Evolutionary conservation across 2,113 vertebrate species (phyloP).

Genomic region (Strigops habroptila): DNA sequence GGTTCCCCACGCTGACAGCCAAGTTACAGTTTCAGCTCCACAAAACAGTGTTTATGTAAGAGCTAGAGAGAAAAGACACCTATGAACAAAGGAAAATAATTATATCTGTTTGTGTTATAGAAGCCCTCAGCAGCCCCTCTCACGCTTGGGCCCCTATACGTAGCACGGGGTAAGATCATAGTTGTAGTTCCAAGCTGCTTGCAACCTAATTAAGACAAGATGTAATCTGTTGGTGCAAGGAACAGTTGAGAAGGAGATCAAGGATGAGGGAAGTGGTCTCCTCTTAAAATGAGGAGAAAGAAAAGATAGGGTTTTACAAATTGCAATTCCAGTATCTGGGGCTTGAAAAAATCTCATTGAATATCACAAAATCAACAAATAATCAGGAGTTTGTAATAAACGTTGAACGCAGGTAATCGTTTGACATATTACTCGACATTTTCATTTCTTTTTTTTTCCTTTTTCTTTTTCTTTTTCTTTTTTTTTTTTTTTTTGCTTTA

Average conservation of each 20-base stretch:
- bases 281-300: background rate
- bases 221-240: background rate
- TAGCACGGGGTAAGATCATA: background rate
- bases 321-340: background rate
- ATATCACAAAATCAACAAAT: background rate
- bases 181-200: background rate
- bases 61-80: slow-evolving; percentile 40
- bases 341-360: background rate
- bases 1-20: slow-evolving; percentile 39
- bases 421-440: background rate
- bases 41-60: slow-evolving; percentile 36
- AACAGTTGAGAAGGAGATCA: background rate
- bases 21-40: slow-evolving; percentile 24
- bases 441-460: background rate
- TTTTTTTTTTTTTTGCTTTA: background rate
- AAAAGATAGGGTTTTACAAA: background rate
- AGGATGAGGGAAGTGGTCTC: background rate
- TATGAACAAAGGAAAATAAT: slow-evolving; percentile 56
- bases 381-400: background rate
- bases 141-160: background rate
- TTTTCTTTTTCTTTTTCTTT: background rate
- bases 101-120: slow-evolving; percentile 29
- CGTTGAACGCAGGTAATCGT: background rate
- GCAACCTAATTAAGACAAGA: slow-evolving; percentile 38
- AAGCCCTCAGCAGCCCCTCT: background rate